phyloP scores from a whole-genome alignment of 2,888 invertebrate species.

The Andrena camellia region DNA sequence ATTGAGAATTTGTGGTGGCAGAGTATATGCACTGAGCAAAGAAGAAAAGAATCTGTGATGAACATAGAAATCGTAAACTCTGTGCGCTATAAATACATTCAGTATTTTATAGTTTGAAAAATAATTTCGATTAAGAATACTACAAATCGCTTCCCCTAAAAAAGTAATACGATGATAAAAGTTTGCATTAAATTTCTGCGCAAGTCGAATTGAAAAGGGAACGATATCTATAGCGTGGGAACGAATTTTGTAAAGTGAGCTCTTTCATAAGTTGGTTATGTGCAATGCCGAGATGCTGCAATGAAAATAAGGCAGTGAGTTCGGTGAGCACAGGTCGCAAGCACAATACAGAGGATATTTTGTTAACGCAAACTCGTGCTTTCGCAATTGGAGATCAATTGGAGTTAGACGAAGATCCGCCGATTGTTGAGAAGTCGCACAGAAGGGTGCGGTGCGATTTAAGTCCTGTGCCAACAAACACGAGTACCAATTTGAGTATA shows the following conservation, averaged over 20 bases:
- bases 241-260: slow-evolving; percentile 63
- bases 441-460: slow-evolving; percentile 83
- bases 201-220: slow-evolving; percentile 36
- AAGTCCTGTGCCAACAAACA: slow-evolving; percentile 83
- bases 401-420: slow-evolving; percentile 79
- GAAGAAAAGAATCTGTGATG: slow-evolving; percentile 54
- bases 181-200: slow-evolving; percentile 47
- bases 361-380: slow-evolving; percentile 77
- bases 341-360: slow-evolving; percentile 78
- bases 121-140: slow-evolving; percentile 41
- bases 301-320: slow-evolving; percentile 84
- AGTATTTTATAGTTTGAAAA: slow-evolving; percentile 58
- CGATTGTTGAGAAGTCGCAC: slow-evolving; percentile 82
- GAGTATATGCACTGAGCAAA: slow-evolving; percentile 49
- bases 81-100: slow-evolving; percentile 56
- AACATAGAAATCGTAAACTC: slow-evolving; percentile 48
- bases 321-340: slow-evolving; percentile 81
- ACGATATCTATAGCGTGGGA: slow-evolving; percentile 33
- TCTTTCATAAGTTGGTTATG: slow-evolving; percentile 74
- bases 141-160: slow-evolving; percentile 35
- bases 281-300: slow-evolving; percentile 85
- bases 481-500: slow-evolving; percentile 80
- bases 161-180: slow-evolving; percentile 39
- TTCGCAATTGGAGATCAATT: slow-evolving; percentile 79
- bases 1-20: slow-evolving; percentile 44